These are phyloP conservation scores for Mimachlamys varia DNA, from an alignment of 2,888 invertebrate species.

Conservation along the genomic window DNA sequence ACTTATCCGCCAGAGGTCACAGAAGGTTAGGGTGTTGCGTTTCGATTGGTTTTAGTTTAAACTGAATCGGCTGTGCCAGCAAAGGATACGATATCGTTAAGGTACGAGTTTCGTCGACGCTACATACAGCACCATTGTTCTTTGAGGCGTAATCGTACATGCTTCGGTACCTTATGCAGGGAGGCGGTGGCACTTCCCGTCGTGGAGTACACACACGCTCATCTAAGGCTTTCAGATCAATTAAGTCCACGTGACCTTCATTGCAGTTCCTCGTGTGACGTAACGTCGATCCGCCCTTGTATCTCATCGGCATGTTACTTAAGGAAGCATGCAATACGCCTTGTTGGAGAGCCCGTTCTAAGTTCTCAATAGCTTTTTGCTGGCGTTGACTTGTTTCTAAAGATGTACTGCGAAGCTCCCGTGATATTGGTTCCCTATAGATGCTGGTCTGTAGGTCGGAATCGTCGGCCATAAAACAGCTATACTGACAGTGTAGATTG, in stretches of 20 bases:
- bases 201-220: neutral
- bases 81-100: too few relatives aligned
- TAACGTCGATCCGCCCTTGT: neutral
- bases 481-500: neutral
- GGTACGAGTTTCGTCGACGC: neutral
- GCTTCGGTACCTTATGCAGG: neutral
- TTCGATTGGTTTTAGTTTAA: too few relatives aligned
- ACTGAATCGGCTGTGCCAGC: too few relatives aligned
- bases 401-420: neutral
- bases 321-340: neutral
- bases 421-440: neutral
- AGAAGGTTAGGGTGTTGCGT: too few relatives aligned
- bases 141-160: neutral
- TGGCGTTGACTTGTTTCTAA: neutral
- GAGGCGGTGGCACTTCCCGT: neutral
- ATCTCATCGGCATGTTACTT: neutral
- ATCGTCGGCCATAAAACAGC: neutral
- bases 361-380: neutral
- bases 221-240: neutral
- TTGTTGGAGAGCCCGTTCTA: neutral
- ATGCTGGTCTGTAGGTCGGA: neutral
- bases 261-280: neutral
- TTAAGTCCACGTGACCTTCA: neutral
- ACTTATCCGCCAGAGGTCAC: too few relatives aligned
- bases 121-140: neutral